Evolutionary conservation across 2,797 vertebrate species (phyloP), one percentile per base, ranked within the genome.

Genomic region (Acanthurus tractus): DNA sequence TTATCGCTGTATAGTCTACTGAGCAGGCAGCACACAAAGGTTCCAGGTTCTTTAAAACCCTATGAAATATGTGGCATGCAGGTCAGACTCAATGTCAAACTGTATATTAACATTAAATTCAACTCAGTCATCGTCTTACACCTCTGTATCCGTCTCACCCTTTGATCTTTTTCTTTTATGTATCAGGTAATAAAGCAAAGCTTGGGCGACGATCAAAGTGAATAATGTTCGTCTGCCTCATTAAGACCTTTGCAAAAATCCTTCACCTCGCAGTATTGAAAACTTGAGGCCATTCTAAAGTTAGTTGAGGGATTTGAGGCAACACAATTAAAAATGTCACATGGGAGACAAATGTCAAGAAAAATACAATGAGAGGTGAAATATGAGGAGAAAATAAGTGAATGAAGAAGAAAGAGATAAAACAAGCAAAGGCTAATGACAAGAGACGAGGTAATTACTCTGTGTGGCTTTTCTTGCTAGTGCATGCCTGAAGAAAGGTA

Each of bases 381-480:
- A 63, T 42, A 50, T 48, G 14, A 67, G 38, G 0, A n/a, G 0
- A 44, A 11, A 48, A 57, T 12, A 8, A 3, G 74, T 38, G 15
- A 64, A 49, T 36, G 34, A 40, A 68, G 50, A 8, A 64, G 18
- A 62, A 17, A 46, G 23, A 29, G 53, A 55, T 53, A 69, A n/a
- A 55, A 20, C 14, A 38, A 69, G 23, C 18, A 38, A 63, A 50
- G 5, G n/a, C 23, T 6, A 55, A 67, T 22, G 34, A 46, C 23
- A 29, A 2, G 14, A 62, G 61, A 23, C n/a, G 54, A 46, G 36
- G 46, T 70, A 20, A 76, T 66, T 64, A 56, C 29, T 72, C 17
- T 3, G 14, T 62, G 36, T 72, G 25, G 63, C 58, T 74, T 77
- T 69, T 61, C 66, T 45, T 70, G 66, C 63, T 56, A 40, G 42